These are phyloP conservation scores for Himalopsyche kuldschensis DNA, from an alignment of 2,888 invertebrate genomes.

Conservation along the genomic window DNA sequence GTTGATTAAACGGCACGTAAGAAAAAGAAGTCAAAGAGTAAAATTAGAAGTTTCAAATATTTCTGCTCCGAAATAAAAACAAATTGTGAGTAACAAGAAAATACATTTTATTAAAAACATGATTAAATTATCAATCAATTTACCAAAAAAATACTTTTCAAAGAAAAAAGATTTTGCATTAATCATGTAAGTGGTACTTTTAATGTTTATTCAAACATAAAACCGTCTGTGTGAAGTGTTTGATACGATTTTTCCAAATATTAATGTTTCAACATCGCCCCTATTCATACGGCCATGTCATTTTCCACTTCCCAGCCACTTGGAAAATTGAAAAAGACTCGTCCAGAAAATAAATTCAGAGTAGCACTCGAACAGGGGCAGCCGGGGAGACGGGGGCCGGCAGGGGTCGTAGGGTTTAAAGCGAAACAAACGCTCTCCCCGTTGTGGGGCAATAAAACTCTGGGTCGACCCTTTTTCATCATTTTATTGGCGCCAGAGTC, in stretches of 20 bases:
- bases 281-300: neutral
- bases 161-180: no score
- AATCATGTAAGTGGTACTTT: neutral
- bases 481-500: conserved; percentile 31
- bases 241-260: neutral
- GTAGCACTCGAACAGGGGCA: neutral
- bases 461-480: conserved; percentile 34
- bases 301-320: conserved; percentile 3
- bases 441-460: conserved; percentile 21
- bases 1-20: no score
- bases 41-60: no score
- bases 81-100: no score
- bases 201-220: neutral
- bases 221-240: neutral
- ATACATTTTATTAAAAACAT: no score
- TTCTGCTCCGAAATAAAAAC: no score
- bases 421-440: conserved; percentile 18
- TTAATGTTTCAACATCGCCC: neutral
- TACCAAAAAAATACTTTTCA: no score
- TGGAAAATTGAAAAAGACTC: conserved; percentile 5
- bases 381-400: neutral
- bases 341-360: neutral
- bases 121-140: no score
- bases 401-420: conserved; percentile 11
- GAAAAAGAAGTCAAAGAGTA: no score